Percentiles rank a stretch among this genome's conserved stretches.
Conservation (phyloP, 2,888 invertebrate species). For the Mylabris sibirica region DNA sequence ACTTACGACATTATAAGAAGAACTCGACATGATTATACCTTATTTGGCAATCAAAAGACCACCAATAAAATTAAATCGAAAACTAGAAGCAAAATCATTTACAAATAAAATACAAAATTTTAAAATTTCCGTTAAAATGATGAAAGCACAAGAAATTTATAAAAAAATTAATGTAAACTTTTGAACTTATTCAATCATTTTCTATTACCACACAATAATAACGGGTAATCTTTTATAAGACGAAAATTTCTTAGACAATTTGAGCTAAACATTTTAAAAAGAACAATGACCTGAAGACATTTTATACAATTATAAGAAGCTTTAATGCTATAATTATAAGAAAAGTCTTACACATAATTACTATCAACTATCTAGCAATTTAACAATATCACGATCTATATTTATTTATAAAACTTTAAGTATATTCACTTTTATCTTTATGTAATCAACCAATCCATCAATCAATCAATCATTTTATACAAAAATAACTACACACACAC, state of each 20-base stretch:
- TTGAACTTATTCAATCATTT: not conserved
- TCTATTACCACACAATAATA: not conserved
- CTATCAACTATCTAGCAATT: not conserved
- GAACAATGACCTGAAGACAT: not conserved
- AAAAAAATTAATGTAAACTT: not conserved
- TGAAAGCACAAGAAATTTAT: not conserved
- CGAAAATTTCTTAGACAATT: not conserved
- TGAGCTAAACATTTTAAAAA: not conserved
- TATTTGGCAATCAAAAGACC: constrained; percentile 24
- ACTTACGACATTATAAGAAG: constrained; percentile 24
- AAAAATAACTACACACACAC: not conserved
- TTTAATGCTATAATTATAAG: not conserved
- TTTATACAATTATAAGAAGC: not conserved
- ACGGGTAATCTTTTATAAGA: not conserved
- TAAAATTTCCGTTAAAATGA: not conserved
- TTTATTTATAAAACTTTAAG: not conserved
- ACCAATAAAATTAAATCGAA: not conserved
- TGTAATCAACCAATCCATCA: not conserved
- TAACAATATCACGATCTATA: not conserved
- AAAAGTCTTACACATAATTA: not conserved
- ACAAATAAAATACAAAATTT: not conserved
- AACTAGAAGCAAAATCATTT: not conserved
- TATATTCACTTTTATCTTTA: not conserved
- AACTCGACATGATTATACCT: constrained; percentile 31
- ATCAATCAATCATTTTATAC: not conserved